Evolutionary conservation across 2,888 invertebrate genomes (phyloP).

Genomic region (Drosophila neotestacea): DNA sequence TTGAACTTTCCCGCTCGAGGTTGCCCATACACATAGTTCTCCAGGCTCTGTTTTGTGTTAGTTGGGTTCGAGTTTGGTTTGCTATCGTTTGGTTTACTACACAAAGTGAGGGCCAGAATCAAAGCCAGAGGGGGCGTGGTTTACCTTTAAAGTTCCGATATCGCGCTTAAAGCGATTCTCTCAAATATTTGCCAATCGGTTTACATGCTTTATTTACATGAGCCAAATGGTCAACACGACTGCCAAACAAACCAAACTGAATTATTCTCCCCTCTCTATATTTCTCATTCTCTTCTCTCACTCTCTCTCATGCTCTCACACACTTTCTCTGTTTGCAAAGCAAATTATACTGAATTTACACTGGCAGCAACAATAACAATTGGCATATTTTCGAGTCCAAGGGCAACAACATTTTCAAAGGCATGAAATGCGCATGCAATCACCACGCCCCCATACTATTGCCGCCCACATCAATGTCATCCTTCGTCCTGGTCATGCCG

Average conservation of each 20-base stretch:
- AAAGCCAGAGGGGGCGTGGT: conserved; percentile 1
- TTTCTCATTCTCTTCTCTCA: neutral
- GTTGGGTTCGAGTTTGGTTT: conserved; percentile 31
- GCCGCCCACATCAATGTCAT: conserved; percentile 9
- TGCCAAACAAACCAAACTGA: conserved; percentile 42
- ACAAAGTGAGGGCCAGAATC: neutral
- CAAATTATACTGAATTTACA: conserved; percentile 72
- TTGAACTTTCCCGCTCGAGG: conserved; percentile 77
- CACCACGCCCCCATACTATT: neutral
- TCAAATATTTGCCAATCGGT: conserved; percentile 73
- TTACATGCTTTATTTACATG: conserved; percentile 78
- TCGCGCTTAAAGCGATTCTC: conserved; percentile 61
- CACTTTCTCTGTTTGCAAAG: conserved; percentile 58
- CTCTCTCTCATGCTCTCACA: neutral
- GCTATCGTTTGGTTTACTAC: conserved; percentile 11
- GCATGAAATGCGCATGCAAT: conserved; percentile 55
- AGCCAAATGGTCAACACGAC: conserved; percentile 76
- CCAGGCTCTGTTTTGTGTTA: conserved; percentile 30
- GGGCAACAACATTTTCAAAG: conserved; percentile 44
- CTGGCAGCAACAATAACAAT: conserved; percentile 36
- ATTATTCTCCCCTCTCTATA: conserved; percentile 11
- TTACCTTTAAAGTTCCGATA: conserved; percentile 57
- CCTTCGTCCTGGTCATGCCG: conserved; percentile 35
- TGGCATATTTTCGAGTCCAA: conserved; percentile 55
- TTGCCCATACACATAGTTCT: conserved; percentile 59